These are phyloP conservation scores for Luperina nickerlii DNA, from an alignment of 2,888 invertebrate species.

Conservation along the genomic window DNA sequence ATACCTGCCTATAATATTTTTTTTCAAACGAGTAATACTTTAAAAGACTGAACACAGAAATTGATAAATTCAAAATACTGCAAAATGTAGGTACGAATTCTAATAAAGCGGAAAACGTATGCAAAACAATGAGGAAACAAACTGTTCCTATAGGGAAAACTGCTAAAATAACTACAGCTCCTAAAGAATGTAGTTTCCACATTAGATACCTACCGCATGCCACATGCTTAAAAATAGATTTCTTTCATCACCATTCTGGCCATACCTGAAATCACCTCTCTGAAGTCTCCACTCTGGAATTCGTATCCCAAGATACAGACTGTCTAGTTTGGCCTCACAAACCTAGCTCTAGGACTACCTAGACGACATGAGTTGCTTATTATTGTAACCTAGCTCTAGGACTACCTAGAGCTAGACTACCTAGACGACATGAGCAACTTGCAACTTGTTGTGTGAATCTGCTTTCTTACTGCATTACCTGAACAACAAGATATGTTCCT, in stretches of 20 bases:
- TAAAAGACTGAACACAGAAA: background rate
- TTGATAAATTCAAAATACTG: background rate
- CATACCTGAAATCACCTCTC: background rate
- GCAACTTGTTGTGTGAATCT: background rate
- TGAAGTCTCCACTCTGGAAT: background rate
- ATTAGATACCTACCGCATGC: background rate
- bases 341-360: too few relatives aligned
- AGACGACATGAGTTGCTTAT: too few relatives aligned
- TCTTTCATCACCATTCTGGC: background rate
- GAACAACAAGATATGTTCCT: background rate
- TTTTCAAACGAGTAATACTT: background rate
- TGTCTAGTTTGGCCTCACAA: background rate
- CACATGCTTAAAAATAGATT: constrained; percentile 1
- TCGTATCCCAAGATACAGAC: background rate
- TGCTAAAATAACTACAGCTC: constrained; percentile 28
- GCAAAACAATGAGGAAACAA: constrained; percentile 24
- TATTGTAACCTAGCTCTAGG: too few relatives aligned
- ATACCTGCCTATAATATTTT: background rate
- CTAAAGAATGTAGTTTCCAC: constrained; percentile 16
- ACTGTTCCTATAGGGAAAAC: constrained; percentile 28
- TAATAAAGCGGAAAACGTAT: constrained; percentile 12
- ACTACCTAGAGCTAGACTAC: too few relatives aligned
- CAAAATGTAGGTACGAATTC: background rate
- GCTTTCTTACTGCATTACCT: background rate
- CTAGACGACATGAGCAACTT: too few relatives aligned